Conservation (phyloP, 2,888 invertebrate species). For the Amphipyra tragopoginis region DNA sequence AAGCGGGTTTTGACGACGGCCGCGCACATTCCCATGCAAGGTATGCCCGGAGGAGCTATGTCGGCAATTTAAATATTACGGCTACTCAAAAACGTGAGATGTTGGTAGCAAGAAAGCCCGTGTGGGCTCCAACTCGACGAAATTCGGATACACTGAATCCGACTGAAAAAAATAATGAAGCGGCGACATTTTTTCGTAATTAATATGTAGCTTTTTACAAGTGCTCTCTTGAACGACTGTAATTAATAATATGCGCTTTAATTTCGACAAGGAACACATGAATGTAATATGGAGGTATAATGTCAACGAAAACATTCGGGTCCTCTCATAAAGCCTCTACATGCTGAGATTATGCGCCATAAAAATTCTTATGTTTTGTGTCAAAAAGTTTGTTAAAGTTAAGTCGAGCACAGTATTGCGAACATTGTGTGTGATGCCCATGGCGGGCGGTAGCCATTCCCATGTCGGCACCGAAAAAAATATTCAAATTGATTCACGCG, state of each 20-base stretch:
- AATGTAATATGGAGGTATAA: slow-evolving; percentile 77
- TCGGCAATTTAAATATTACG: slow-evolving; percentile 89
- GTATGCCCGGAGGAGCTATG: slow-evolving; percentile 88
- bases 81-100: slow-evolving; percentile 89
- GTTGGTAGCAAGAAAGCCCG: slow-evolving; percentile 85
- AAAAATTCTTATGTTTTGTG: slow-evolving; percentile 79
- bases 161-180: slow-evolving; percentile 81
- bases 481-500: slow-evolving; percentile 90
- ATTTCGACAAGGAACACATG: slow-evolving; percentile 71
- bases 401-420: slow-evolving; percentile 58
- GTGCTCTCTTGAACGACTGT: slow-evolving; percentile 67
- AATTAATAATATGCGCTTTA: slow-evolving; percentile 83
- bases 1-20: slow-evolving; percentile 86
- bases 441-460: slow-evolving; percentile 76
- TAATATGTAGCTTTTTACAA: slow-evolving; percentile 83
- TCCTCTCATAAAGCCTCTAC: slow-evolving; percentile 69
- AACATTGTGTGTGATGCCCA: slow-evolving; percentile 64
- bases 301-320: slow-evolving; percentile 70
- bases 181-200: slow-evolving; percentile 85
- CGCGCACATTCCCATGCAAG: slow-evolving; percentile 88
- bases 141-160: slow-evolving; percentile 83
- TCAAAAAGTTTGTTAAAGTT: slow-evolving; percentile 51
- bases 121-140: slow-evolving; percentile 83
- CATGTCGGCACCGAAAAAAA: slow-evolving; percentile 86
- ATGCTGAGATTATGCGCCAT: slow-evolving; percentile 82